These are phyloP conservation scores for Solenopsis invicta DNA, from an alignment of 1,140 invertebrate genomes.

Conservation along the genomic window DNA sequence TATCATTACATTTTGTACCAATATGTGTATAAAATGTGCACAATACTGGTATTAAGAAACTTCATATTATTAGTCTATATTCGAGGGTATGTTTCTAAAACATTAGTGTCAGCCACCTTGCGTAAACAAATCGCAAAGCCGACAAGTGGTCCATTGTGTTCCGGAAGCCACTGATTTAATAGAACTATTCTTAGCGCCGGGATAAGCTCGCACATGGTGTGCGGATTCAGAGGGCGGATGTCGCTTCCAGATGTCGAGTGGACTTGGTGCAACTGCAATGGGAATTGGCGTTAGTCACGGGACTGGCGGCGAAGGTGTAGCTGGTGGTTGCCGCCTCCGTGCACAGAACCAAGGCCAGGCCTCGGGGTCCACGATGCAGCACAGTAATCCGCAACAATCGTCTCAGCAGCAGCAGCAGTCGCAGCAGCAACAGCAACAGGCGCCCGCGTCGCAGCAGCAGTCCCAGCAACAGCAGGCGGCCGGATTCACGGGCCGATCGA, in stretches of 20 bases:
- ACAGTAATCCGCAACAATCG: conserved; percentile 78
- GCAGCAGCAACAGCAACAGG: conserved; percentile 65
- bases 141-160: conserved; percentile 43
- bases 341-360: conserved; percentile 82
- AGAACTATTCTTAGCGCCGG: conserved; percentile 62
- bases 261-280: conserved; percentile 86
- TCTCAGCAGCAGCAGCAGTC: conserved; percentile 76
- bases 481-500: conserved; percentile 84
- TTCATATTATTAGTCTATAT: not conserved
- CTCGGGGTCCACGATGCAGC: conserved; percentile 79
- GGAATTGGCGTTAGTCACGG: conserved; percentile 86
- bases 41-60: not conserved
- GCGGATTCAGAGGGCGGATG: conserved; percentile 37
- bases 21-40: not conserved
- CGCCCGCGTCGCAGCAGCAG: conserved; percentile 68
- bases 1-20: not conserved
- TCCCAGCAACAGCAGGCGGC: conserved; percentile 75
- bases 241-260: conserved; percentile 84
- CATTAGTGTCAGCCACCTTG: conserved; percentile 13
- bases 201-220: conserved; percentile 44
- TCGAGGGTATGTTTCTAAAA: conserved; percentile 5
- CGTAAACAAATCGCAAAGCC: conserved; percentile 34
- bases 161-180: conserved; percentile 44
- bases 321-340: conserved; percentile 82
- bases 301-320: conserved; percentile 79